phyloP scores from a whole-genome alignment of 2,797 vertebrate genomes.

The Sitta carolinensis region DNA sequence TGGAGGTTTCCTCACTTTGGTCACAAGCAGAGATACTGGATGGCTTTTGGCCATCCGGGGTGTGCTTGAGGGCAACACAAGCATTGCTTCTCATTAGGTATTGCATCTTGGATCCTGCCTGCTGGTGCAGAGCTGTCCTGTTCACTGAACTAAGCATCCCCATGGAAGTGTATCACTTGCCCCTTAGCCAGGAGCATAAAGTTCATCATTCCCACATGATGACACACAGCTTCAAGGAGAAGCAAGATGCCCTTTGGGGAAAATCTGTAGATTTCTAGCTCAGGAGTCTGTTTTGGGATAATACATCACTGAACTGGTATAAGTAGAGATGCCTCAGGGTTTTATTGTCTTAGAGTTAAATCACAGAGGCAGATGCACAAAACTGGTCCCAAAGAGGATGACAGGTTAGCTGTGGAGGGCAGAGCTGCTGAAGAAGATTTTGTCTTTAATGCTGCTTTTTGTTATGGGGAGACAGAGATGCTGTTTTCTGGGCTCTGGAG shows the following conservation, averaged over 20 bases:
- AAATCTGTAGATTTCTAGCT: not conserved
- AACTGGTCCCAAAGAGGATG: not conserved
- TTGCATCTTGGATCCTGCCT: not conserved
- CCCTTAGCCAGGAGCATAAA: not conserved
- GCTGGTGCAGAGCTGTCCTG: not conserved
- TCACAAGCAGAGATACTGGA: not conserved
- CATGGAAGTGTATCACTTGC: not conserved
- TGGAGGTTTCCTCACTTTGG: not conserved
- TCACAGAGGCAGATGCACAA: not conserved
- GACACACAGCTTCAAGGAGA: not conserved
- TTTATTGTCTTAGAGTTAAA: not conserved
- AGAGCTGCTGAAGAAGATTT: not conserved
- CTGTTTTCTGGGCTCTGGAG: not conserved
- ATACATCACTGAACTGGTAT: not conserved
- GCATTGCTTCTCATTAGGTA: not conserved
- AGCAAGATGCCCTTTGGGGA: not conserved
- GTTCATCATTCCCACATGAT: rapidly evolving
- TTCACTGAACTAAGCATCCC: not conserved
- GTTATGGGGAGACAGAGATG: not conserved
- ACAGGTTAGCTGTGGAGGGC: not conserved
- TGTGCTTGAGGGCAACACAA: not conserved
- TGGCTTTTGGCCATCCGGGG: not conserved
- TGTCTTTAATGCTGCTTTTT: not conserved
- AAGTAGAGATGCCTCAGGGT: not conserved
- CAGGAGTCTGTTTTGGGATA: not conserved